A percentile compares a stretch with the other conserved stretches of the same genome.
phyloP scores from a whole-genome alignment of 2,113 vertebrate species.

The Herpetotheres cachinnans region DNA sequence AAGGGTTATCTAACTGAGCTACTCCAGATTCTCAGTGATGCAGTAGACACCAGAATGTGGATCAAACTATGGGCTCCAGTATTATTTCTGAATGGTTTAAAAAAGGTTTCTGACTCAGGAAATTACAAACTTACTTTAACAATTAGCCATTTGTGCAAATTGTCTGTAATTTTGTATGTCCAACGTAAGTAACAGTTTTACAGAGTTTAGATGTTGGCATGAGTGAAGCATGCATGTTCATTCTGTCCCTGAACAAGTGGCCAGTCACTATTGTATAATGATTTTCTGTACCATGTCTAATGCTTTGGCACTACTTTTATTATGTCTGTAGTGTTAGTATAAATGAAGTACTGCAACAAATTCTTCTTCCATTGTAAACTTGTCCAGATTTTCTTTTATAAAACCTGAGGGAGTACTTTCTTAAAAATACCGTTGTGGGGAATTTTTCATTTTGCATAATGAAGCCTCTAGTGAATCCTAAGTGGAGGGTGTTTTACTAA shows the following conservation, averaged over 20 bases:
- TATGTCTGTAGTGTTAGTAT: constrained; percentile 63
- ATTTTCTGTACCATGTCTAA: constrained; percentile 51
- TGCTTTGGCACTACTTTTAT: constrained; percentile 69
- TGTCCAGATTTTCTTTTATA: neutral
- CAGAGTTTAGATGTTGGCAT: neutral
- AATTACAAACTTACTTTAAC: neutral
- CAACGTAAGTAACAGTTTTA: constrained; percentile 32
- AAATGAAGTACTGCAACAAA: constrained; percentile 65
- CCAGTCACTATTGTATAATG: constrained; percentile 2
- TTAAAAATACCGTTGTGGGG: constrained; percentile 47
- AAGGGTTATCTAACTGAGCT: neutral
- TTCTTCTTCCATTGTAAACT: constrained; percentile 65
- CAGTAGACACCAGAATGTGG: neutral
- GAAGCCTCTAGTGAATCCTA: constrained; percentile 39
- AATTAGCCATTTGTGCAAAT: neutral
- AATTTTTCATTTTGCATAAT: constrained; percentile 63
- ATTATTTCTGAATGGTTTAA: neutral
- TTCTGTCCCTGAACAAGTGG: neutral
- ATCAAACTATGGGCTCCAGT: neutral
- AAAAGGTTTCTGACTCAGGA: constrained; percentile 35
- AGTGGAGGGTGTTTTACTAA: constrained; percentile 22
- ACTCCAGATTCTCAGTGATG: neutral
- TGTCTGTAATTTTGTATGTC: constrained; percentile 11
- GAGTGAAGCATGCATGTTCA: neutral
- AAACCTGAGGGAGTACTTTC: constrained; percentile 41